These are phyloP conservation scores for Idaea straminata DNA, from an alignment of 2,888 invertebrate genomes.

Conservation along the genomic window DNA sequence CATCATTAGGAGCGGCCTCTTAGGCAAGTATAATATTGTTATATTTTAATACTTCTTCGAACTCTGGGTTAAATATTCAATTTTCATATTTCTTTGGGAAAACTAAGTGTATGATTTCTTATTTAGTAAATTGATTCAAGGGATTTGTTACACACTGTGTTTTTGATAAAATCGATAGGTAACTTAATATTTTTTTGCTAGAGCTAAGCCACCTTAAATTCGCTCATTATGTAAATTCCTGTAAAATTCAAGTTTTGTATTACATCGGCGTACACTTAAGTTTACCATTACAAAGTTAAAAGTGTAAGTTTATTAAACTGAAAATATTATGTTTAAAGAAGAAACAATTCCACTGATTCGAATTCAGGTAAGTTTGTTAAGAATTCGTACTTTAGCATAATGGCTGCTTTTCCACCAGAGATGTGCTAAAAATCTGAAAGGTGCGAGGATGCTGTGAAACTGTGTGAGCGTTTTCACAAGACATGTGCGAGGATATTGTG, in stretches of 20 bases:
- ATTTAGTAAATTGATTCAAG: neutral
- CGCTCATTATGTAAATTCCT: conserved; percentile 51
- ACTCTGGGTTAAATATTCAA: too few species aligned
- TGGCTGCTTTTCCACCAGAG: too few species aligned
- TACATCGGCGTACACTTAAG: conserved; percentile 24
- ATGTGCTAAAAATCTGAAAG: too few species aligned
- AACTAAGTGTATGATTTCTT: too few species aligned
- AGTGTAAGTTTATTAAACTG: conserved; percentile 34
- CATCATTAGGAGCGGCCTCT: too few species aligned
- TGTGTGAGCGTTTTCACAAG: too few species aligned
- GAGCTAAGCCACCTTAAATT: neutral
- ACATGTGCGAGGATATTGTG: too few species aligned
- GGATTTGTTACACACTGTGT: too few species aligned
- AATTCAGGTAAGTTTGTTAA: conserved; percentile 63
- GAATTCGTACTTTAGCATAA: neutral
- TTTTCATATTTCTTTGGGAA: too few species aligned
- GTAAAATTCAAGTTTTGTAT: conserved; percentile 35
- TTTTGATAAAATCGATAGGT: neutral
- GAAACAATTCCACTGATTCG: conserved; percentile 73
- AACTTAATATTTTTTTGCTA: neutral
- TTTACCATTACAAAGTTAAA: conserved; percentile 22
- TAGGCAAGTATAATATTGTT: too few species aligned
- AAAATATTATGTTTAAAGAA: conserved; percentile 63
- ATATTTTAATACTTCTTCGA: too few species aligned
- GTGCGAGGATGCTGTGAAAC: too few species aligned